Conservation (phyloP, 1,140 invertebrate genomes). For the Archivesica marissinica region DNA sequence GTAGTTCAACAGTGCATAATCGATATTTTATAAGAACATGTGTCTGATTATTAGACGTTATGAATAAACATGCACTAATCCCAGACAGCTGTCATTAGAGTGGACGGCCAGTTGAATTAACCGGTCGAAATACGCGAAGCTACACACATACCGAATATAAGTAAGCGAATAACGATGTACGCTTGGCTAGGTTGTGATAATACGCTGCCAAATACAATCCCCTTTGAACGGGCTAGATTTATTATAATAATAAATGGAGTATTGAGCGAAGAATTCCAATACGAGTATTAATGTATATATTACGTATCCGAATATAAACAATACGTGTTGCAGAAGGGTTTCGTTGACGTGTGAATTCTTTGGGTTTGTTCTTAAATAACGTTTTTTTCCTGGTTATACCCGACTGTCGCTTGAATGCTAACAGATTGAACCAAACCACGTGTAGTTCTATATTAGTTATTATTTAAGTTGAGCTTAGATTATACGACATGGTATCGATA, state of each 20-base stretch:
- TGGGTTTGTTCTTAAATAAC: conserved; percentile 26
- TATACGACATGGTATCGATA: background rate
- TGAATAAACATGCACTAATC: conserved; percentile 6
- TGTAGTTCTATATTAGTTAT: background rate
- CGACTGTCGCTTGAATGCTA: background rate
- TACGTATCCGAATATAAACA: conserved; percentile 17
- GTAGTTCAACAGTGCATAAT: conserved; percentile 9
- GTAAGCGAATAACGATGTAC: conserved; percentile 13
- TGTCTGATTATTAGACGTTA: background rate
- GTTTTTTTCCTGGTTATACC: no score
- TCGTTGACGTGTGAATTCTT: conserved; percentile 9
- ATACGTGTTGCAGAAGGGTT: background rate
- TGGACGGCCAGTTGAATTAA: background rate
- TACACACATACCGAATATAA: conserved; percentile 2
- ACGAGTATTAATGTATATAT: conserved; percentile 45
- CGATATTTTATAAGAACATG: background rate
- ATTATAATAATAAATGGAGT: conserved; percentile 59
- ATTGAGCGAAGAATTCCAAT: conserved; percentile 49
- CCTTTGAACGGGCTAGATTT: conserved; percentile 43
- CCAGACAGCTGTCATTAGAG: conserved; percentile 5
- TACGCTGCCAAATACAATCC: conserved; percentile 29
- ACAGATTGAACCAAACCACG: background rate
- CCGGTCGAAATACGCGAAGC: background rate
- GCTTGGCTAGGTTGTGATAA: conserved; percentile 33
- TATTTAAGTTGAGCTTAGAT: background rate